These are phyloP conservation scores for Hydrozoanthus tunicans DNA, from an alignment of 64 coral and sea anemone genomes.

Conservation along the genomic window DNA sequence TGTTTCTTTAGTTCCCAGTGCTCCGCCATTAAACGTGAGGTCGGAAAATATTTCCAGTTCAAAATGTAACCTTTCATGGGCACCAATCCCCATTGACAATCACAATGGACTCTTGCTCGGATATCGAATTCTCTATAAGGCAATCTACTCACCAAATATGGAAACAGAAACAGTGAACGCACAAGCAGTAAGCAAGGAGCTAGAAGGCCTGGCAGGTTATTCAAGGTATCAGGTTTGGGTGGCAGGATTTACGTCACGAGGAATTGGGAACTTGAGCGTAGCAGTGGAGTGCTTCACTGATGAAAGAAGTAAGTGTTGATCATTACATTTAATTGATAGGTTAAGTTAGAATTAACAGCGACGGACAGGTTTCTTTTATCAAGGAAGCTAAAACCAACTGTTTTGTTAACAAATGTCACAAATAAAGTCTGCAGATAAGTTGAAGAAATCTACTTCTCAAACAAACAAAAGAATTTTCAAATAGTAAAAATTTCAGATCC, in stretches of 20 bases:
- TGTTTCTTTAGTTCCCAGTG: slow-evolving; percentile 11
- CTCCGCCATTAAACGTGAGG: background rate
- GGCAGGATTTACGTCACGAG: slow-evolving; percentile 13
- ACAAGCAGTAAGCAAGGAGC: background rate
- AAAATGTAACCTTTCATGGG: background rate
- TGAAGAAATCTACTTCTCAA: too few species aligned
- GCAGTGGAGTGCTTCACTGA: background rate
- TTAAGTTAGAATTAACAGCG: background rate
- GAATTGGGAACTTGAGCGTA: slow-evolving; percentile 6
- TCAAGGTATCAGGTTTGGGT: slow-evolving; percentile 2
- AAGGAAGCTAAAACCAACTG: too few species aligned
- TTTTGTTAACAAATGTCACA: too few species aligned
- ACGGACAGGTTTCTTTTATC: too few species aligned
- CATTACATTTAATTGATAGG: background rate
- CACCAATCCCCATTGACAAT: background rate
- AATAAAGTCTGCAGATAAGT: too few species aligned
- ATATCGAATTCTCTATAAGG: slow-evolving; percentile 1
- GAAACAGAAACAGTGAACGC: background rate
- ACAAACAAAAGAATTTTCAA: too few species aligned
- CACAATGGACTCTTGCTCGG: slow-evolving; percentile 11
- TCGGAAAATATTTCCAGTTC: slow-evolving; percentile 30
- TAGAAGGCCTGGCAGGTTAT: slow-evolving; percentile 29
- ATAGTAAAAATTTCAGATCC: too few species aligned
- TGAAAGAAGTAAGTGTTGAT: slow-evolving; percentile 29
- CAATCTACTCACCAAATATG: background rate